Evolutionary conservation across 2,888 invertebrate genomes (phyloP), one percentile per base, ranked within the genome.

Genomic region (Anoncus sp.): DNA sequence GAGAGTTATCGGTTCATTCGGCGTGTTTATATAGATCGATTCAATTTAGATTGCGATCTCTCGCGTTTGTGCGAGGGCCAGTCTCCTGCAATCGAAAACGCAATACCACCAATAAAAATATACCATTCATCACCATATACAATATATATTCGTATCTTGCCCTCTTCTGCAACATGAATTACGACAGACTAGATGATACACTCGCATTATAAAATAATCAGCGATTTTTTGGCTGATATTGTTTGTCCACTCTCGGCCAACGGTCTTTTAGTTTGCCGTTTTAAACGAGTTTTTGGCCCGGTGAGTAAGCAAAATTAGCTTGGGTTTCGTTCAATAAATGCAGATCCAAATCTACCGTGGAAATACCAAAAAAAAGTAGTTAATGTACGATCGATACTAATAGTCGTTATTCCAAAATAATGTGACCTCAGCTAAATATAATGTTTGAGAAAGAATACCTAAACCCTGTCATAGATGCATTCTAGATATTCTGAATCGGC

Each of bases 11-110:
- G n/a, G 71, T 47, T 57, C 12, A 66, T 43, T 53, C 43, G 31
- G 62, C 20, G 59, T 27, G 59, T n/a, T n/a, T 35, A 43, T 69
- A 65, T 66, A 55, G 71, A 82, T 82, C 84, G 84, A 86, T 87
- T 86, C 86, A 86, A 90, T 90, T 88, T 88, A 89, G 90, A 90
- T 90, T 85, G 77, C 79, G 84, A 90, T 90, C 90, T 88, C 71
- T 43, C 75, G 69, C 60, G n/a, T n/a, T 62, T 53, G 59, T 51
- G 55, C 74, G 45, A 43, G 45, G 38, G 45, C 35, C 51, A 35
- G 66, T 45, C 24, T 55, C 72, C 20, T 83, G 82, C 87, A 85
- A 80, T 83, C 75, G 40, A 47, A 45, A 45, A 31, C 76, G 81
- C 43, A 55, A 63, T 45, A 40, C 66, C 31, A 70, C 79, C 82